Evolutionary conservation across 1,140 invertebrate species (phyloP), one percentile per base, ranked within the genome.

Genomic region (Nephila pilipes): DNA sequence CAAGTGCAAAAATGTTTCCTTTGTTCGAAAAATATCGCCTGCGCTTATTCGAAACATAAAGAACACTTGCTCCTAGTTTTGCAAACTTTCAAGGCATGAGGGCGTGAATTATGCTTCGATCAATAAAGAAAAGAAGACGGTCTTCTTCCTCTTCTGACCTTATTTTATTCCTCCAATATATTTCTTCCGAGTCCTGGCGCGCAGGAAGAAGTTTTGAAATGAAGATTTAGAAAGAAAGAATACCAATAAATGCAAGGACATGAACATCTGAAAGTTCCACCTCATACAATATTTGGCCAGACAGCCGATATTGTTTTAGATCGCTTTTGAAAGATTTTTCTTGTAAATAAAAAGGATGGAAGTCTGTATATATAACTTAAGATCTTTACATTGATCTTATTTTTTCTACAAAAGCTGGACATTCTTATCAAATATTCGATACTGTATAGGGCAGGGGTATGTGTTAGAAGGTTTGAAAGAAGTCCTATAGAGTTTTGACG

Each of bases 261-360:
- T 75, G 69, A 75, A 75, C 69, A 75, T 75, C 69, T 75, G 69
- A 75, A 29, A 75, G 69, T 75, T 36, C 29, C 29, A 75, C 25
- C 14, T 75, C 29, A 29, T 36, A 36, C 69, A 75, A 75, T 75
- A 75, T 75, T 75, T 36, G 69, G 69, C 69, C 25, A 75, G 69
- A 75, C 69, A 36, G 69, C 69, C 69, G 69, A 75, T 75, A 75
- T 75, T 75, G 69, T 75, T 75, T 75, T 75, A 75, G 69, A 75
- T 75, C 12, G 29, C 16, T 75, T 75, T 75, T 75, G 69, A 75
- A 75, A 75, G 69, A 29, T 75, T 75, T 75, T 75, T 75, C 69
- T 20, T 75, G 69, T 75, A 75, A 75, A 75, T 75, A 75, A 32
- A 75, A 75, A 32, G 29, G 25, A 69, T 20, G 69, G 32, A 36